Evolutionary conservation across 1,140 invertebrate species (phyloP).

Genomic region (Antheraea mylitta): DNA sequence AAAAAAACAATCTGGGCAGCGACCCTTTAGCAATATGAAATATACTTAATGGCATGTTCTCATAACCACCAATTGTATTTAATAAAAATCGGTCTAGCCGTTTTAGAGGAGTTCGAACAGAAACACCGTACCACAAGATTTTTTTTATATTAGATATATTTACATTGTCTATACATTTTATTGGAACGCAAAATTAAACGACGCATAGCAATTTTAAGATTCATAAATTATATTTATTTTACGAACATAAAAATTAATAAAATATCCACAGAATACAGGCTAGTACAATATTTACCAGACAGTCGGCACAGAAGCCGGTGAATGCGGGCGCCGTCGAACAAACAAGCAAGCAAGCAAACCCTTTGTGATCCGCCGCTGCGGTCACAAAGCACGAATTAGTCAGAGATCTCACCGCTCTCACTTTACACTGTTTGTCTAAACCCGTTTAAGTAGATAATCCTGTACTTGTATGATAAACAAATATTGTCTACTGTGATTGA

Average conservation of each 20-base stretch:
- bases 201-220: background rate
- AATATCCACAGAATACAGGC: background rate
- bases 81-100: no score
- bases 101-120: no score
- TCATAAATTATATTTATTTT: background rate
- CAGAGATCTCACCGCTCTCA: conserved; percentile 12
- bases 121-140: no score
- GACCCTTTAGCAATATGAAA: no score
- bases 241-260: background rate
- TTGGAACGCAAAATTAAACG: no score
- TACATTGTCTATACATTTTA: no score
- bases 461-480: conserved; percentile 1
- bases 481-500: conserved; percentile 3
- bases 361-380: conserved; percentile 20
- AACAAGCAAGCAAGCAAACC: conserved; percentile 17
- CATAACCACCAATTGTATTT: no score
- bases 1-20: no score
- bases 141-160: no score
- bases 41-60: no score
- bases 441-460: conserved; percentile 15
- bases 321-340: conserved; percentile 23
- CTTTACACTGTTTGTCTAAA: conserved; percentile 2
- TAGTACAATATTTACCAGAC: background rate
- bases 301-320: background rate
- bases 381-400: conserved; percentile 18